A percentile compares a stretch with the other conserved stretches of the same genome.
Conservation (phyloP, 1,140 invertebrate species). For the Scylla paramamosain region DNA sequence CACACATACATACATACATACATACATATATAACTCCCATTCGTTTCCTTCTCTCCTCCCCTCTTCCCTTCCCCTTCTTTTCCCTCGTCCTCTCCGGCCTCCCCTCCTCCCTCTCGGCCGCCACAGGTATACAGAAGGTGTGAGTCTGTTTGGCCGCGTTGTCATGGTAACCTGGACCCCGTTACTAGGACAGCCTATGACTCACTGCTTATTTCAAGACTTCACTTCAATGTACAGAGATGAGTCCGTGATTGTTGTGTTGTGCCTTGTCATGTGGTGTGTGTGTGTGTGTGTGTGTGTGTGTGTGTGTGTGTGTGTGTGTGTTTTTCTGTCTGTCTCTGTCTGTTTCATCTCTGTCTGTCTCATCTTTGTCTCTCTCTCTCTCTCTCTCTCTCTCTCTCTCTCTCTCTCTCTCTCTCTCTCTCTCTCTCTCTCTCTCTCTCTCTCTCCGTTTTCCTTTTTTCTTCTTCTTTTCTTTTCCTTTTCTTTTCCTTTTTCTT, state of each 20-base stretch:
- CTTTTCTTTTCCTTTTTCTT: background rate
- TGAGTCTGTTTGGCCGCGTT: background rate
- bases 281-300: constrained; percentile 50
- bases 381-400: constrained; percentile 50
- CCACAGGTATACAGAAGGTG: background rate
- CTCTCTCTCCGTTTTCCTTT: background rate
- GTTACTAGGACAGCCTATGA: too few relatives aligned
- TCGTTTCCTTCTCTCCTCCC: background rate
- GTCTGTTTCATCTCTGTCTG: background rate
- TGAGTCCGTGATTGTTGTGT: background rate
- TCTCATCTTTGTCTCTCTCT: constrained; percentile 33
- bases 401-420: constrained; percentile 50
- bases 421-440: background rate
- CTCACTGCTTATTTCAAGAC: background rate
- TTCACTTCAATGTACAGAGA: background rate
- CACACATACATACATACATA: constrained; percentile 6
- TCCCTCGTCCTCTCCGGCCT: background rate
- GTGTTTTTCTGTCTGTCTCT: constrained; percentile 34
- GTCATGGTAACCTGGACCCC: too few relatives aligned
- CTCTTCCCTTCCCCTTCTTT: background rate
- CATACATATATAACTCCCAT: background rate
- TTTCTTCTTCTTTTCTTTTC: background rate
- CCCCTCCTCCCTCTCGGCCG: background rate
- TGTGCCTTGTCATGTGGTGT: background rate
- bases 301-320: constrained; percentile 52